Base-by-base conservation (phyloP, 1,140 invertebrate species). In the Temnothorax longispinosus region DNA sequence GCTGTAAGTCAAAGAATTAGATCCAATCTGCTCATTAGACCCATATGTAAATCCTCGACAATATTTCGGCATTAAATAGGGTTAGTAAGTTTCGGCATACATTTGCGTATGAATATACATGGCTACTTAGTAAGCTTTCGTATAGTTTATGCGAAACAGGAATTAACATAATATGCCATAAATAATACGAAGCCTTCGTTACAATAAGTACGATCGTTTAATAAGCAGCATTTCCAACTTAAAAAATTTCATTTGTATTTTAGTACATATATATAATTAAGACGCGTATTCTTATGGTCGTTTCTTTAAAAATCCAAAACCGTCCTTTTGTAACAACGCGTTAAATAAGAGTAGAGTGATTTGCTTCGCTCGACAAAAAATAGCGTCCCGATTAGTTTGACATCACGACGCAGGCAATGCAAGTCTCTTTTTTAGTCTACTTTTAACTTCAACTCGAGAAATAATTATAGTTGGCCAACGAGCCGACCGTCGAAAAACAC, bases 51-150 rank as follows among this genome's bases (percentile, higher is more conserved):
- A 80, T 80, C 47, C 47, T 50, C 13, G 47, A 69, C 47, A 69
- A 80, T 69, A 80, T 80, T 69, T 69, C 35, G 77, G 44, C 64
- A 80, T 80, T 80, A 80, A 54, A 80, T 35, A 41, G 77, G 32
- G n/a, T 80, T 80, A 80, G 62, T 38, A 80, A 80, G 77, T 80
- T 80, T 80, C 15, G 62, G 47, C 64, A 47, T 52, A 54, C 54
- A 8, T 44, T 21, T 21, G 15, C 38, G n/a, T 76, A 76, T 54
- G 76, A 80, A 80, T 67, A 69, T 69, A 54, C 44, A 67, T 52
- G 62, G 21, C n/a, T 38, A 64, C 75, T 78, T 78, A 64, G 41
- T 69, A 52, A 69, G 64, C 77, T 41, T 44, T 13, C 64, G 27
- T 47, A 27, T 27, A 69, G 47, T 80, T 80, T 80, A 80, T 80